Percentiles rank a stretch among this genome's conserved stretches.
Conservation (phyloP, 2,888 invertebrate genomes). For the Ischnura elegans region DNA sequence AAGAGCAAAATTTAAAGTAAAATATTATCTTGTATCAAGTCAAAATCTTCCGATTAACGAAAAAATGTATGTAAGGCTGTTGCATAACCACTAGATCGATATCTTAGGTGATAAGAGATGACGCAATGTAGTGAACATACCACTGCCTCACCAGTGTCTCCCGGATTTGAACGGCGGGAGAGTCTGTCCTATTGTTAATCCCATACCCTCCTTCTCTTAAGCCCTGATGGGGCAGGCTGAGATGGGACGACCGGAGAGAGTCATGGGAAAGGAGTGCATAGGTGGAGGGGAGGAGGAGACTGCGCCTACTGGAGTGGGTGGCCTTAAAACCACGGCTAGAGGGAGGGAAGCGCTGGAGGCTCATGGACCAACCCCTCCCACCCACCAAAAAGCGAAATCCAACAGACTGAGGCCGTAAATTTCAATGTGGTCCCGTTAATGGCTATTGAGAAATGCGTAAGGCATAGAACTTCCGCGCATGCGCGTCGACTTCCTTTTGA, state of each 20-base stretch:
- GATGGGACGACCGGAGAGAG: neutral
- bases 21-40: too few species aligned
- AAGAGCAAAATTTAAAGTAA: too few species aligned
- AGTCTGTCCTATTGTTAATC: slow-evolving; percentile 19
- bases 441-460: slow-evolving; percentile 30
- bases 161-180: neutral
- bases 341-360: neutral
- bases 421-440: slow-evolving; percentile 57
- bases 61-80: neutral
- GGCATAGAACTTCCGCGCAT: slow-evolving; percentile 32
- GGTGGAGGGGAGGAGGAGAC: neutral
- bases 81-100: neutral
- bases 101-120: neutral
- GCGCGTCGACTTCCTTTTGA: neutral
- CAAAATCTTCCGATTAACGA: too few species aligned
- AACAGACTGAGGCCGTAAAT: slow-evolving; percentile 39
- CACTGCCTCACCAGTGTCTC: neutral
- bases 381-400: slow-evolving; percentile 11
- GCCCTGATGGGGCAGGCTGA: neutral
- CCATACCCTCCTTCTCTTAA: neutral
- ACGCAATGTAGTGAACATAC: neutral
- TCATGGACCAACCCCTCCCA: neutral
- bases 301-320: neutral
- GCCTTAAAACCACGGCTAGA: neutral
- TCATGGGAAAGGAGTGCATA: neutral